A percentile compares a stretch with the other conserved stretches of the same genome.
phyloP scores from a whole-genome alignment of 1,140 invertebrate species.

The Heliconius melpomene region DNA sequence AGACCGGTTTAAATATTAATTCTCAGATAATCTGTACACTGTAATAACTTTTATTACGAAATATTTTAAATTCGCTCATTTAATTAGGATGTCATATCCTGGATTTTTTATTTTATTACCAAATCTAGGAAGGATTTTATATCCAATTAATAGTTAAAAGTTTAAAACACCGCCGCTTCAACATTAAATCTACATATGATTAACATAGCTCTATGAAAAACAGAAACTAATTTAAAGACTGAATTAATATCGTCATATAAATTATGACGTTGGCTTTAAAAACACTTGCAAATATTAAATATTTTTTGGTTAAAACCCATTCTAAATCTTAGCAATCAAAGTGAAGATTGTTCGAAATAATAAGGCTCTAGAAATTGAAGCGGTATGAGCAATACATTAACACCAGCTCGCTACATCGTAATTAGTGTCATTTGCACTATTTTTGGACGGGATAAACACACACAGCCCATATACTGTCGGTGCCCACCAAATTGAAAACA shows the following conservation, averaged over 20 bases:
- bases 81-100: background rate
- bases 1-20: background rate
- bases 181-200: conserved; percentile 13
- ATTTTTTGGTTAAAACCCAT: background rate
- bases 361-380: conserved; percentile 46
- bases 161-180: background rate
- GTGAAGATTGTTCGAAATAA: conserved; percentile 16
- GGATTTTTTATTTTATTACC: background rate
- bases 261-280: background rate
- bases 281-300: background rate
- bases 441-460: conserved; percentile 78
- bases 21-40: background rate
- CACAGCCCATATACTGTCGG: conserved; percentile 62
- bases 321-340: background rate
- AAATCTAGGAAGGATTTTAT: background rate
- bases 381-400: conserved; percentile 71
- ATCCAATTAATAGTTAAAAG: background rate
- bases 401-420: conserved; percentile 63
- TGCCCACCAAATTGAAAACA: conserved; percentile 70
- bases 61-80: background rate
- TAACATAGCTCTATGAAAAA: background rate
- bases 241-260: background rate
- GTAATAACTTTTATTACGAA: background rate
- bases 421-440: conserved; percentile 78
- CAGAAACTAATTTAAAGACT: background rate